phyloP scores from a whole-genome alignment of 2,113 vertebrate species.

The Spermophilus dauricus region DNA sequence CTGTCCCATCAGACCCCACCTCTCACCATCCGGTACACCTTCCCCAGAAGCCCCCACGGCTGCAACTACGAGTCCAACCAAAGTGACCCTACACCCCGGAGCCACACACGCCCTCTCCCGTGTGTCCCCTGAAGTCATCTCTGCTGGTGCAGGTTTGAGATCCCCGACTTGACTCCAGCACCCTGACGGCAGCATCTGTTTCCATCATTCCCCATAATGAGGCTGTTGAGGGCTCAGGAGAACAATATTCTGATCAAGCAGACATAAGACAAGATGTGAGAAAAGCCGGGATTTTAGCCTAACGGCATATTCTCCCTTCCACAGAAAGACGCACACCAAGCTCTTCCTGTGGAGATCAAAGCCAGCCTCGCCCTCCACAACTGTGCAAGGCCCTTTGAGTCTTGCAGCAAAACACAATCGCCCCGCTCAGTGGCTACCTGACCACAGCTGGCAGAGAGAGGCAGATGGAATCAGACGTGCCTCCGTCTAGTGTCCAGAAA shows the following conservation, averaged over 20 bases:
- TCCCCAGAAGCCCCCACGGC: neutral
- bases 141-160: fast-evolving
- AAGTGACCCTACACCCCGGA: neutral
- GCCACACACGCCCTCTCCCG: neutral
- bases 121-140: neutral
- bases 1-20: neutral
- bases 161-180: neutral
- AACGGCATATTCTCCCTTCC: neutral
- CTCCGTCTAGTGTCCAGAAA: neutral
- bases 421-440: neutral
- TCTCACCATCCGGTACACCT: fast-evolving
- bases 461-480: neutral
- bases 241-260: neutral
- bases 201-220: neutral
- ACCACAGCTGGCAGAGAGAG: neutral
- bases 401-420: neutral
- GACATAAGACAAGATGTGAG: neutral
- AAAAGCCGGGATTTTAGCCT: neutral
- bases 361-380: neutral
- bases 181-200: neutral
- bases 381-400: neutral
- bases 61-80: neutral
- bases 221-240: neutral
- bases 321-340: neutral
- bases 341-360: too few species aligned